Base-by-base conservation (phyloP, 92 coral and sea anemone species). In the Phenganax subtilis region DNA sequence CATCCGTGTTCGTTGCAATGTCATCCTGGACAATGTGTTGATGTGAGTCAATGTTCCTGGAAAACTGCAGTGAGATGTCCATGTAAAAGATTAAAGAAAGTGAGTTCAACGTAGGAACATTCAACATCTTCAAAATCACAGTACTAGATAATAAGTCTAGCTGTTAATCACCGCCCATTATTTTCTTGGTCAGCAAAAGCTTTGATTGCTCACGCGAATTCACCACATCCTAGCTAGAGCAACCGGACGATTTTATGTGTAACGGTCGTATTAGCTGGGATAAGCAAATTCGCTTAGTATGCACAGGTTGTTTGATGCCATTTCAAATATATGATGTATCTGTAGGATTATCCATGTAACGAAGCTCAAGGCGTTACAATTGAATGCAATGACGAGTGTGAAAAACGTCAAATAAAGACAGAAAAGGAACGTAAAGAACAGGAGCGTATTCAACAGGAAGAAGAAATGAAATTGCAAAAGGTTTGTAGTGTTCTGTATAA, bases 1-100 rank as follows among this genome's bases (percentile, higher is more conserved):
- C 98, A 94, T 86, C 92, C 92, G 51, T 94, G 98, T 75, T 77
- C 96, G 60, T 75, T 84, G 28, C 77, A 75, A 67, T 94, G 98
- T 67, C 98, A 94, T 79, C 88, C 90, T 1, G 96, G 96, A 9
- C 75, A 87, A 62, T 94, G 98, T 65, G 90, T 91, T 51, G 87
- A 86, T 88, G 56, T 90, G 47, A 81, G 80, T 12, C 76, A 73
- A 31, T 94, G 98, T 84, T 84, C 37, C 59, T 92, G 87, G 89
- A 94, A 92, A 80, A 75, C 90, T 0, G 15, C 85, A 54, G 88
- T 94, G 76, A 87, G 94, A 85, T 94, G 98, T 75, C 94, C 90
- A 27, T 94, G 98, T 52, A 89, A 84, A 63, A 89, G 97, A 54
- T 87, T 81, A 74, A 94, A 90, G 88, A 94, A 87, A 85, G 98